Conservation (phyloP, 2,888 invertebrate genomes). For the Pristionchus exspectatus region DNA sequence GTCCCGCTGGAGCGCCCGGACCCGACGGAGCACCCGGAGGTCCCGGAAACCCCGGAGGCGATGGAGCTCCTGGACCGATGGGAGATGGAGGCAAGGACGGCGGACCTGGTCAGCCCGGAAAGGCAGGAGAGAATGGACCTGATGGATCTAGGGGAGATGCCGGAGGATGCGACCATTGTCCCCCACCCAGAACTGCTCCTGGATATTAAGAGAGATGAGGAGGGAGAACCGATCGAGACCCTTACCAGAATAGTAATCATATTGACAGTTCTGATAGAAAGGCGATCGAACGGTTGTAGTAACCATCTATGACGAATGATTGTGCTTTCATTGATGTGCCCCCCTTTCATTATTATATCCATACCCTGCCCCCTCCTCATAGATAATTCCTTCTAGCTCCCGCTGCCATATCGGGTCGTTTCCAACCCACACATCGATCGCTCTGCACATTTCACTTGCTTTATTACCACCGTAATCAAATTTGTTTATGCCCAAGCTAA, state of each 20-base stretch:
- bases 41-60: constrained; percentile 68
- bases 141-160: constrained; percentile 59
- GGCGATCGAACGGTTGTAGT: not conserved
- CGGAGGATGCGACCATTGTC: constrained; percentile 54
- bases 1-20: constrained; percentile 71
- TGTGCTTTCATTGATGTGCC: constrained; percentile 42
- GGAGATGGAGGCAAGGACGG: constrained; percentile 55
- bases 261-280: constrained; percentile 43
- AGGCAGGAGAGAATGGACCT: constrained; percentile 59
- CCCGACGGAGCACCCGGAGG: constrained; percentile 66
- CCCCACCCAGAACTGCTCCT: constrained; percentile 54
- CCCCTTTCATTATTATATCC: not conserved
- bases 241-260: constrained; percentile 42
- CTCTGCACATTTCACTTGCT: constrained; percentile 18
- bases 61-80: constrained; percentile 63
- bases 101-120: constrained; percentile 55
- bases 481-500: constrained; percentile 10
- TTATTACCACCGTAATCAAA: constrained; percentile 17
- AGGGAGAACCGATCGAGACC: not conserved
- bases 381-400: not conserved
- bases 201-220: constrained; percentile 40
- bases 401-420: constrained; percentile 32
- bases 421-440: constrained; percentile 14
- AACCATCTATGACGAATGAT: constrained; percentile 16
- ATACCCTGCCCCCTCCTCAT: not conserved